These are phyloP conservation scores for Agrotis exclamationis DNA, from an alignment of 2,888 invertebrate genomes.

Conservation along the genomic window DNA sequence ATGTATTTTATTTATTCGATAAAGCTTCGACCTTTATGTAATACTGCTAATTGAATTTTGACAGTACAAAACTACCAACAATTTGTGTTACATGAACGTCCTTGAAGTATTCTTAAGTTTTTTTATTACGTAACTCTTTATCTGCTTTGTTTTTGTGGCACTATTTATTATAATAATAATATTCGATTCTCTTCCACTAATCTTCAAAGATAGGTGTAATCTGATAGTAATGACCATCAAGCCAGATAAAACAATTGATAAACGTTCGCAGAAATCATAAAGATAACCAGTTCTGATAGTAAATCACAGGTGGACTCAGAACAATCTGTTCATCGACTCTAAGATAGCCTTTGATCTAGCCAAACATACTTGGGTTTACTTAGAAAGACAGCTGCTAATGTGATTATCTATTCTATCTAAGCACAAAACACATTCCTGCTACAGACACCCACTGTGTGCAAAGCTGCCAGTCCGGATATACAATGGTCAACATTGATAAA, in stretches of 20 bases:
- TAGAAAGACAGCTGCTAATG: slow-evolving; percentile 1
- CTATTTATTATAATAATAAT: slow-evolving; percentile 13
- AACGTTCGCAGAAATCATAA: slow-evolving; percentile 21
- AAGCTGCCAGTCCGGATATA: slow-evolving; percentile 23
- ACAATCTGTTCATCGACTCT: background rate
- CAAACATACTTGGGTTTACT: slow-evolving; percentile 7
- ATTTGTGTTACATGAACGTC: slow-evolving; percentile 13
- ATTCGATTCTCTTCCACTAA: slow-evolving; percentile 2
- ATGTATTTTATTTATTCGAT: slow-evolving; percentile 31
- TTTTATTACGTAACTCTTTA: slow-evolving; percentile 5
- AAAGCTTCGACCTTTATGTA: slow-evolving; percentile 42
- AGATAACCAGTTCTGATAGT: slow-evolving; percentile 17
- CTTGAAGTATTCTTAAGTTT: slow-evolving; percentile 16
- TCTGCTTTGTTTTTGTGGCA: slow-evolving; percentile 4
- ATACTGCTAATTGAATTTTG: slow-evolving; percentile 56
- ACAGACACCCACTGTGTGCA: slow-evolving; percentile 12
- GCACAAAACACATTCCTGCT: slow-evolving; percentile 11
- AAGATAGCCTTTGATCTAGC: background rate
- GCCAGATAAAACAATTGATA: slow-evolving; percentile 35
- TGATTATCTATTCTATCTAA: slow-evolving; percentile 11
- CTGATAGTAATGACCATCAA: slow-evolving; percentile 40
- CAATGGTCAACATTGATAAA: slow-evolving; percentile 37
- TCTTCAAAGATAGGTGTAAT: slow-evolving; percentile 25
- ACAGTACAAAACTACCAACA: slow-evolving; percentile 21
- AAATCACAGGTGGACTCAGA: slow-evolving; percentile 14